These are phyloP conservation scores for Accipiter virgatus DNA, from an alignment of 2,113 vertebrate species.

Conservation along the genomic window DNA sequence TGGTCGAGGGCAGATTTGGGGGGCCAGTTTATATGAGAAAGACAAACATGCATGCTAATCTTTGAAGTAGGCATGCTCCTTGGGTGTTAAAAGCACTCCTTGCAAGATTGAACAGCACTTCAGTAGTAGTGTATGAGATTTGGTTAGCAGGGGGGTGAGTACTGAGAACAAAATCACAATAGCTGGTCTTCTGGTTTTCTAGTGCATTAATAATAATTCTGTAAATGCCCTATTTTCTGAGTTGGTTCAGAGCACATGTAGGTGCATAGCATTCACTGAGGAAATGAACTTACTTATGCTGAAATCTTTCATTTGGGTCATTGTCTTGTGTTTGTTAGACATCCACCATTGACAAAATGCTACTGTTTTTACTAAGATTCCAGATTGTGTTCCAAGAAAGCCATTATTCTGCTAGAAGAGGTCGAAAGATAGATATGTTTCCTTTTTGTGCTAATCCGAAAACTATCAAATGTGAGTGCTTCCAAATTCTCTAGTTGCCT, in stretches of 20 bases:
- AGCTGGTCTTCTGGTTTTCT: background rate
- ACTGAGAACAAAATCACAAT: background rate
- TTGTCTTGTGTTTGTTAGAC: background rate
- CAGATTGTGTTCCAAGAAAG: background rate
- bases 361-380: background rate
- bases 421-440: background rate
- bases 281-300: background rate
- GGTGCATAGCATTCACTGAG: background rate
- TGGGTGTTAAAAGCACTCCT: too few species aligned
- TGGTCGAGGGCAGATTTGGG: background rate
- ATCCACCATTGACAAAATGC: background rate
- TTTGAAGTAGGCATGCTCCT: too few species aligned
- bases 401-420: background rate
- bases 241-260: rapidly evolving
- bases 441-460: background rate
- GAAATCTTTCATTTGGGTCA: background rate
- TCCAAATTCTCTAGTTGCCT: background rate
- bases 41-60: too few species aligned
- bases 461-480: background rate
- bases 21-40: rapidly evolving
- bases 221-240: background rate
- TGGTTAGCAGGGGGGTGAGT: background rate
- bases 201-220: background rate
- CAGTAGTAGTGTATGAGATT: background rate
- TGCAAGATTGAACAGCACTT: too few species aligned